phyloP scores from a whole-genome alignment of 2,888 invertebrate genomes.

The Thalpophila matura region DNA sequence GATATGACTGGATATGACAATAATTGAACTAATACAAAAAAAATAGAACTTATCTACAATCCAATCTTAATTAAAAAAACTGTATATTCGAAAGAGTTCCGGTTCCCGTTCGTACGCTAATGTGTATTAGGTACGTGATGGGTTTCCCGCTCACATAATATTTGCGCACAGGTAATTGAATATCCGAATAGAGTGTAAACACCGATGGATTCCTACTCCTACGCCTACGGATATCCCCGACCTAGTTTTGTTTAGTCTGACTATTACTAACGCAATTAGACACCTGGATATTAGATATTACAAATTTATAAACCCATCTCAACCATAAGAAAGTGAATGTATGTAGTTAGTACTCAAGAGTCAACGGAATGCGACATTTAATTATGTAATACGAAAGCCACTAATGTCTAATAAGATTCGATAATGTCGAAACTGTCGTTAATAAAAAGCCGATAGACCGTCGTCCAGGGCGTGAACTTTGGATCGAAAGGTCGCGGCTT shows the following conservation, averaged over 20 bases:
- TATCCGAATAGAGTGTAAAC: slow-evolving; percentile 35
- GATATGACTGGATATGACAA: neutral
- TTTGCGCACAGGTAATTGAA: slow-evolving; percentile 38
- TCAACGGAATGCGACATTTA: no score
- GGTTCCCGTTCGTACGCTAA: neutral
- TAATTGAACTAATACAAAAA: neutral
- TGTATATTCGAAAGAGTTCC: slow-evolving; percentile 8
- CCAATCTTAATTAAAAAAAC: neutral
- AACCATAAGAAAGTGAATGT: neutral
- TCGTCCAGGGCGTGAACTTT: slow-evolving; percentile 48
- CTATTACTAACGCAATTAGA: neutral
- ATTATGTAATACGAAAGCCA: slow-evolving; percentile 2
- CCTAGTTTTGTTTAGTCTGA: slow-evolving; percentile 19
- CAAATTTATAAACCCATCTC: neutral
- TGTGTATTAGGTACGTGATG: slow-evolving; percentile 29
- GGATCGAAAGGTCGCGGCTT: slow-evolving; percentile 49
- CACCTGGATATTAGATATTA: no score
- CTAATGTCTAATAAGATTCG: slow-evolving; percentile 11
- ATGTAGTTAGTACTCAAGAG: neutral
- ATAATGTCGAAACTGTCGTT: slow-evolving; percentile 45
- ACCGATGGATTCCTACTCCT: slow-evolving; percentile 1
- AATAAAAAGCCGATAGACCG: slow-evolving; percentile 43
- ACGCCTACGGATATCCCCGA: slow-evolving; percentile 21
- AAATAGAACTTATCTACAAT: neutral
- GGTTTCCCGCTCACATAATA: slow-evolving; percentile 24